Evolutionary conservation across 1,140 invertebrate genomes (phyloP).

Genomic region (Cherax quadricarinatus): DNA sequence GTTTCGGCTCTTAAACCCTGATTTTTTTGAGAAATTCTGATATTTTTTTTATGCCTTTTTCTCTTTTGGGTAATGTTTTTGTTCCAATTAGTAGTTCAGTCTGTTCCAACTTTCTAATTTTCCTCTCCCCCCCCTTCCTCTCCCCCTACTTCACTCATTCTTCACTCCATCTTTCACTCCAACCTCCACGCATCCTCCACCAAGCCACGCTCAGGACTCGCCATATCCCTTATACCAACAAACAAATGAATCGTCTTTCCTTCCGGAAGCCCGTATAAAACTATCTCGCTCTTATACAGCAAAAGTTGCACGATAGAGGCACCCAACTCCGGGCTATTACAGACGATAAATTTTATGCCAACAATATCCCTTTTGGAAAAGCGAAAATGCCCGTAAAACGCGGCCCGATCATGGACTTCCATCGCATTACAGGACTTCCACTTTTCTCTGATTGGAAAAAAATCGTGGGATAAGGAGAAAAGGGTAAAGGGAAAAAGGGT

Average conservation of each 20-base stretch:
- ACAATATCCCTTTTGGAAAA: conserved; percentile 67
- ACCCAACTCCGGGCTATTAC: conserved; percentile 46
- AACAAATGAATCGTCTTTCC: neutral
- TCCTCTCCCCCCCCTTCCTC: neutral
- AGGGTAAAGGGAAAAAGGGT: no score
- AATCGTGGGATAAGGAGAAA: neutral
- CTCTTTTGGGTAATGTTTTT: no score
- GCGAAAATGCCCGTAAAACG: conserved; percentile 61
- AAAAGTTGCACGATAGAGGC: conserved; percentile 57
- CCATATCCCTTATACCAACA: neutral
- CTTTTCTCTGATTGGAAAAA: conserved; percentile 64
- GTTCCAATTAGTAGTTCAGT: no score
- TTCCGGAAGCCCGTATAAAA: conserved; percentile 45
- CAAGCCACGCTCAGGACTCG: neutral
- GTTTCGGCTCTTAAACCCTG: no score
- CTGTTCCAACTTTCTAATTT: neutral
- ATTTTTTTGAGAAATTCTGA: no score
- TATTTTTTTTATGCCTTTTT: no score
- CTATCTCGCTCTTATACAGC: conserved; percentile 50
- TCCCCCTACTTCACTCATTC: neutral
- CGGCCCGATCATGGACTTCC: conserved; percentile 42
- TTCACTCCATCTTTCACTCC: neutral
- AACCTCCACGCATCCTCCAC: neutral
- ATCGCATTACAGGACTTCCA: conserved; percentile 19
- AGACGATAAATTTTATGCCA: conserved; percentile 68